phyloP scores from a whole-genome alignment of 1,140 invertebrate genomes.

The Leptinotarsa undecemlineata region DNA sequence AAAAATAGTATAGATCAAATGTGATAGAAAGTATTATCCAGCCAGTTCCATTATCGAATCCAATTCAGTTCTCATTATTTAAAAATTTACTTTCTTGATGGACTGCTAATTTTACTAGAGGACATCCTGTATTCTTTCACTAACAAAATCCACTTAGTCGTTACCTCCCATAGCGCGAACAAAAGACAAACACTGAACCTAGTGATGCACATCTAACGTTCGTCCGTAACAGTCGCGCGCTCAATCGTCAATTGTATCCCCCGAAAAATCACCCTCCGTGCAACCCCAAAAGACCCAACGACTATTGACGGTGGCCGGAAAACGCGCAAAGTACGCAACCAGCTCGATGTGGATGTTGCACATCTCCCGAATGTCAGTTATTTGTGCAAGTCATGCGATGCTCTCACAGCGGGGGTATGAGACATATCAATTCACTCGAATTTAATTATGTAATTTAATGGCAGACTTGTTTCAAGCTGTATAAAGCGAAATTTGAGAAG shows the following conservation, averaged over 20 bases:
- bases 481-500: no score
- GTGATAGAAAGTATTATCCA: no score
- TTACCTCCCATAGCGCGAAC: conserved; percentile 3
- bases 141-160: conserved; percentile 16
- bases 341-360: conserved; percentile 4
- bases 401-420: conserved; percentile 1
- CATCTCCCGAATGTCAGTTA: conserved; percentile 2
- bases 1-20: no score
- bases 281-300: conserved; percentile 23
- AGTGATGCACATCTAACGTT: conserved; percentile 19
- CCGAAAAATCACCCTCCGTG: conserved; percentile 27
- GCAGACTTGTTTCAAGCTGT: not conserved
- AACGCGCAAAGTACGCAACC: conserved; percentile 14
- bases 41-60: no score
- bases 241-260: conserved; percentile 21
- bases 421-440: not conserved
- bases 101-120: not conserved
- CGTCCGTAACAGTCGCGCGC: conserved; percentile 21
- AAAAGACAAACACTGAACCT: conserved; percentile 22
- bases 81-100: no score
- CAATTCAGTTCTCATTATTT: no score
- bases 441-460: not conserved
- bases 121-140: conserved; percentile 8
- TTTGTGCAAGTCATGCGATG: conserved; percentile 7
- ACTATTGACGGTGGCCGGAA: conserved; percentile 14